Evolutionary conservation across 2,113 vertebrate species (phyloP).

Genomic region (Oreocharis arfaki): DNA sequence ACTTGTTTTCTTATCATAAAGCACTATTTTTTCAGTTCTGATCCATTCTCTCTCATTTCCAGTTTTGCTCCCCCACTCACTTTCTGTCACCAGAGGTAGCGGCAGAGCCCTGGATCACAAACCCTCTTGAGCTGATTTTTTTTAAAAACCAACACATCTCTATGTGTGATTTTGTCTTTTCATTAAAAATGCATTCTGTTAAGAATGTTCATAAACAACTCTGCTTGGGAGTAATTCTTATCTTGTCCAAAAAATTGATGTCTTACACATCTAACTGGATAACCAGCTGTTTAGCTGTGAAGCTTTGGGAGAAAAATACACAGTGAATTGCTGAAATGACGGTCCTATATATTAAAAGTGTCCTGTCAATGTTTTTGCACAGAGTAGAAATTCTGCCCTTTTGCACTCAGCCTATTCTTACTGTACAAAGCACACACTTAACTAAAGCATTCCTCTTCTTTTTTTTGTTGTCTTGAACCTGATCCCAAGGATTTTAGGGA

Average conservation of each 20-base stretch:
- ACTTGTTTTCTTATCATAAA: not conserved
- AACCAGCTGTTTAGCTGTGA: not conserved
- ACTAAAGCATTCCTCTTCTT: not conserved
- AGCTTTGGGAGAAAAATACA: not conserved
- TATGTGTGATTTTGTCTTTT: not conserved
- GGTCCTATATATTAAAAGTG: not conserved
- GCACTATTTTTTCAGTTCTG: not conserved
- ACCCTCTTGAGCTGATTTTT: not conserved
- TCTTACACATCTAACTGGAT: not conserved
- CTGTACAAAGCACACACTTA: not conserved
- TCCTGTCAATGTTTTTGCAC: not conserved
- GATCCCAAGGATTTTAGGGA: not conserved
- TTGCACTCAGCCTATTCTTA: not conserved
- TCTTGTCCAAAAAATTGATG: not conserved
- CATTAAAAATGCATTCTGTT: not conserved
- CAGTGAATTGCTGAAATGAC: not conserved
- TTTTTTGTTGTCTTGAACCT: not conserved
- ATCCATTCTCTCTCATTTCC: not conserved
- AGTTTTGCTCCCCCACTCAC: not conserved
- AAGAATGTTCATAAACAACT: not conserved
- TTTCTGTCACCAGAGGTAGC: slow-evolving; percentile 6
- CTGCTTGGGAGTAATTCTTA: not conserved
- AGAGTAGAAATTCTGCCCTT: not conserved
- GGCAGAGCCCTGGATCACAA: not conserved
- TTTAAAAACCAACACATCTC: not conserved